Conservation (phyloP, 2,888 invertebrate species). For the Lymantria dispar region DNA sequence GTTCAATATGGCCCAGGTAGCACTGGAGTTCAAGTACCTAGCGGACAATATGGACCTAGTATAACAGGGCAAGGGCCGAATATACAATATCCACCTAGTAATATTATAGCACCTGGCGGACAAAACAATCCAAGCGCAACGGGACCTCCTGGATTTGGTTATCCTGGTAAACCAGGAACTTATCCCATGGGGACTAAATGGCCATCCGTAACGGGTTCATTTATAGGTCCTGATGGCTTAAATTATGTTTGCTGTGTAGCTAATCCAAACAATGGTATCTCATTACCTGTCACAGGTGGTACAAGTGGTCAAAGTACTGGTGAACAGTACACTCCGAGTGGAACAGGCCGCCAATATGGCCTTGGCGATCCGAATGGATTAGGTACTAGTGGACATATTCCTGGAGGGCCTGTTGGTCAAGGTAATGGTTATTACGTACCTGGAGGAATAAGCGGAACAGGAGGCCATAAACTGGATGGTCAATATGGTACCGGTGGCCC, state of each 20-base stretch:
- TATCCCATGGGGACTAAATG: conserved; percentile 26
- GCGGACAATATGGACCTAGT: conserved; percentile 8
- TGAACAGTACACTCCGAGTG: background rate
- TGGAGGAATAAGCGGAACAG: background rate
- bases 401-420: background rate
- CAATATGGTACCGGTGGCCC: conserved; percentile 6
- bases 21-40: background rate
- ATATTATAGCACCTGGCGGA: conserved; percentile 1
- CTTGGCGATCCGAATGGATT: conserved; percentile 3
- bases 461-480: background rate
- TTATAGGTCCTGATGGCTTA: conserved; percentile 38
- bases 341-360: conserved; percentile 8
- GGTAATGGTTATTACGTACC: conserved; percentile 11
- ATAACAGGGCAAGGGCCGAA: conserved; percentile 4
- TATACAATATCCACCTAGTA: conserved; percentile 8
- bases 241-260: conserved; percentile 48
- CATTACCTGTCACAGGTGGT: background rate
- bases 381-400: background rate
- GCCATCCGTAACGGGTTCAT: conserved; percentile 33
- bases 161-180: conserved; percentile 1
- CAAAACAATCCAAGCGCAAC: conserved; percentile 3
- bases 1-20: conserved; percentile 6
- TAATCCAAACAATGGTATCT: conserved; percentile 26
- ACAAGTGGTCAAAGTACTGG: background rate
- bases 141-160: background rate